Conservation (phyloP, 2,797 vertebrate species). For the Erethizon dorsatum region DNA sequence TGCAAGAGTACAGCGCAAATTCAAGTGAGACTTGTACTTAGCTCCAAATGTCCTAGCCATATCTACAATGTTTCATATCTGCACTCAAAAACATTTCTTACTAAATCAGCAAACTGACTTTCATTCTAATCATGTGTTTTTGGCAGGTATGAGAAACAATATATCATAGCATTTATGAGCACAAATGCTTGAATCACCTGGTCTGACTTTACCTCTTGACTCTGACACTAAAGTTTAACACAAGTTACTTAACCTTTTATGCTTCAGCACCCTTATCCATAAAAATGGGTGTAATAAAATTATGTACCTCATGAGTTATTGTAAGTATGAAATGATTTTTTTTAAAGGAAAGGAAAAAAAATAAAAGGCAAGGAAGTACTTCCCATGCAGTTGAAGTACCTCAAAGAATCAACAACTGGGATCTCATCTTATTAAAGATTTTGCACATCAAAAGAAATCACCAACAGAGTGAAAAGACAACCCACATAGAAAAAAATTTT, state of each 20-base stretch:
- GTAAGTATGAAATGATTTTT: background rate
- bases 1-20: background rate
- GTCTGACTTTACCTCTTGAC: background rate
- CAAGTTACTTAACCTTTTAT: background rate
- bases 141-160: background rate
- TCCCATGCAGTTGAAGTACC: no score
- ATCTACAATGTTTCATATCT: background rate
- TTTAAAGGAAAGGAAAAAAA: no score
- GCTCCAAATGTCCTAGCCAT: conserved; percentile 13
- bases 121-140: conserved; percentile 3
- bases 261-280: background rate
- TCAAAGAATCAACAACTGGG: no score
- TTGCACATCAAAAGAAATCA: no score
- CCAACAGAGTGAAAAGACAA: no score
- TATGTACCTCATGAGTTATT: background rate
- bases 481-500: no score
- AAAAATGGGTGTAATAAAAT: background rate
- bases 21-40: background rate
- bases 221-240: background rate
- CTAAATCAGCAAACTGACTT: background rate
- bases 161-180: background rate
- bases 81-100: background rate
- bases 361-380: no score
- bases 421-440: no score
- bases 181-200: background rate